Percentiles rank a stretch among this genome's conserved stretches.
Conservation (phyloP, 2,113 vertebrate genomes). For the Embiotoca jacksoni region DNA sequence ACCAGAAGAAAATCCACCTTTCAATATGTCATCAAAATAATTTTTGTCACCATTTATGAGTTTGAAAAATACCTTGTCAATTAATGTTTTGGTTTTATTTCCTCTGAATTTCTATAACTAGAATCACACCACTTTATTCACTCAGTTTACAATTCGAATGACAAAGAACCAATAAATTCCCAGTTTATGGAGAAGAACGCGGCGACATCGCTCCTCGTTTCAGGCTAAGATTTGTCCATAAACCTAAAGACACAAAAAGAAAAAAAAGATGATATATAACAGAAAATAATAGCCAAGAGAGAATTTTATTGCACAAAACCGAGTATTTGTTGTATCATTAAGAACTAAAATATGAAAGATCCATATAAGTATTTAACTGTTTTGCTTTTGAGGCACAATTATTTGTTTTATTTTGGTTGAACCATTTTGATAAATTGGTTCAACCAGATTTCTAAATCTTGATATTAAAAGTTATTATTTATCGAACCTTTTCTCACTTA, state of each 20-base stretch:
- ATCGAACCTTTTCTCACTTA: neutral
- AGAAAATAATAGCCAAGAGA: too few relatives aligned
- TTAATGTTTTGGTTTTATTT: too few relatives aligned
- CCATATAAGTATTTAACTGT: neutral
- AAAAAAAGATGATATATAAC: neutral
- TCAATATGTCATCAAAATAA: too few relatives aligned
- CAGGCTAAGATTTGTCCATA: neutral
- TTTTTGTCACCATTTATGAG: too few relatives aligned
- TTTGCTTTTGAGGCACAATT: neutral
- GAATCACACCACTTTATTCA: neutral
- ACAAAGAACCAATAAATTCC: neutral
- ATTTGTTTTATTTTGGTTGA: too few relatives aligned
- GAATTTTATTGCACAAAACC: neutral
- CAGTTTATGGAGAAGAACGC: neutral
- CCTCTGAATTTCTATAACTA: neutral
- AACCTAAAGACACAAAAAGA: conserved; percentile 1
- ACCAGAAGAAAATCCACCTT: too few relatives aligned
- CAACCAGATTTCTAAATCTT: too few relatives aligned
- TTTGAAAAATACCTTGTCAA: too few relatives aligned
- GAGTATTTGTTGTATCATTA: neutral
- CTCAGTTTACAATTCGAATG: neutral
- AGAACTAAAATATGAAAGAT: neutral
- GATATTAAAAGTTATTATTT: too few relatives aligned
- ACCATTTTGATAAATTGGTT: too few relatives aligned
- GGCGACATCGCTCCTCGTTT: neutral